Base-by-base conservation (phyloP, 2,797 vertebrate genomes). In the Neostethus bicornis region DNA sequence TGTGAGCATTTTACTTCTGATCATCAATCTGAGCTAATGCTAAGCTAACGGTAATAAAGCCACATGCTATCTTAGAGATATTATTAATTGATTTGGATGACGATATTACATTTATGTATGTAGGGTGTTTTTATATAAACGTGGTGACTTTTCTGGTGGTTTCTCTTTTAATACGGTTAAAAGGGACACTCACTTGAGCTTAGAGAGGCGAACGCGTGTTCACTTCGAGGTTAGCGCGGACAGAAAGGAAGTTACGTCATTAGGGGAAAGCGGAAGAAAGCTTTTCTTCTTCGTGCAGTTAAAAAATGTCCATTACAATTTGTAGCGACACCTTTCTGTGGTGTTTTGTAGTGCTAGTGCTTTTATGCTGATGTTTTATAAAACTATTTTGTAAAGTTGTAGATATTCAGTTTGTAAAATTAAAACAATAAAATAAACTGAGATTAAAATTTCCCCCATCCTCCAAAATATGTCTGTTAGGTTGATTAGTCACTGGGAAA, bases 221-320 rank as follows among this genome's bases (percentile, higher is more conserved):
- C 79, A 71, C 89, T 61, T 1, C 26, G 44, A 72, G 49, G 65
- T 51, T 81, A 75, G 76, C 74, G 38, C 67, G 54, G 73, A 57
- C 73, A 76, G 87, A 91, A 90, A 91, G 87, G 89, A 91, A 85
- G 75, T 70, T 10, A 8, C 77, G 79, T 66, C 45, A 31, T 1
- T 0, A 9, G 25, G 2, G 0, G 34, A 34, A 58, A 50, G 35
- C 70, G 63, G 66, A 87, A 81, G 57, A 38, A 21, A 1, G n/a
- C 3, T 85, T 82, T 84, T 85, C 83, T 84, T 84, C 84, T 79
- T 78, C 66, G 51, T 31, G 13, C 41, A 28, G 3, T 6, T n/a
- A 1, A 2, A 2, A 1, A 44, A 2, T 44, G 8, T 6, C 9
- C 7, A 3, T 1, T n/a, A 1, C 1, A 2, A 1, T 3, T 16